Evolutionary conservation across 2,113 vertebrate genomes (phyloP).

Genomic region (Scartelaos histophorus): DNA sequence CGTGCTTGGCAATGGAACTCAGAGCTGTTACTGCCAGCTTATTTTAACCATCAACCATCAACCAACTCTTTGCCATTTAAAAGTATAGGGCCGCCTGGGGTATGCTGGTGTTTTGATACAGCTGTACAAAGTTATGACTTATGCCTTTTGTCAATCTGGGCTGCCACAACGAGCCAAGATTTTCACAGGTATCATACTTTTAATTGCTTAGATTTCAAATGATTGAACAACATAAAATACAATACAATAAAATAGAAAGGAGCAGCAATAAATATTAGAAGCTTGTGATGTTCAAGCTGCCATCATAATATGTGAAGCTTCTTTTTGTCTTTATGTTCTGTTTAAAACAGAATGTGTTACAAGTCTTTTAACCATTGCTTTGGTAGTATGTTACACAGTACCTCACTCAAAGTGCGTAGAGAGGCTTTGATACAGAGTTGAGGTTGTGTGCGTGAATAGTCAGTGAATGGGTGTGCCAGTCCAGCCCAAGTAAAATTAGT

Average conservation of each 20-base stretch:
- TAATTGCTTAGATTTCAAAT: neutral
- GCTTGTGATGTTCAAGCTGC: neutral
- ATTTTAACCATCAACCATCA: constrained; percentile 59
- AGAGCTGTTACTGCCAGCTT: constrained; percentile 67
- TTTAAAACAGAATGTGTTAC: neutral
- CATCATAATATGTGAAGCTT: neutral
- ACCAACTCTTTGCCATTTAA: constrained; percentile 45
- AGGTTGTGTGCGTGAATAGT: constrained; percentile 40
- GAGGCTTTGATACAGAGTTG: constrained; percentile 44
- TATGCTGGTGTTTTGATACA: constrained; percentile 52
- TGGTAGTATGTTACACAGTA: neutral
- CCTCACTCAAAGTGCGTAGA: neutral
- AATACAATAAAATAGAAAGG: neutral
- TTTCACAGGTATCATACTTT: neutral
- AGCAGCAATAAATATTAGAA: neutral
- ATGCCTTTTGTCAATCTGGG: neutral
- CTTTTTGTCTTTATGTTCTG: neutral
- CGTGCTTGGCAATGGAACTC: constrained; percentile 68
- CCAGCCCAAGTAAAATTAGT: constrained; percentile 45
- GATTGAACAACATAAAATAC: neutral
- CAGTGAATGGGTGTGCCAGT: constrained; percentile 50
- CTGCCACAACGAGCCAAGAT: neutral
- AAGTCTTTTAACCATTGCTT: neutral
- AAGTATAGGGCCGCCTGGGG: constrained; percentile 49
- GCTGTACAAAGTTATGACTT: neutral